These are phyloP conservation scores for Amphiduros pacificus DNA, from an alignment of 2,888 invertebrate genomes.

Conservation along the genomic window DNA sequence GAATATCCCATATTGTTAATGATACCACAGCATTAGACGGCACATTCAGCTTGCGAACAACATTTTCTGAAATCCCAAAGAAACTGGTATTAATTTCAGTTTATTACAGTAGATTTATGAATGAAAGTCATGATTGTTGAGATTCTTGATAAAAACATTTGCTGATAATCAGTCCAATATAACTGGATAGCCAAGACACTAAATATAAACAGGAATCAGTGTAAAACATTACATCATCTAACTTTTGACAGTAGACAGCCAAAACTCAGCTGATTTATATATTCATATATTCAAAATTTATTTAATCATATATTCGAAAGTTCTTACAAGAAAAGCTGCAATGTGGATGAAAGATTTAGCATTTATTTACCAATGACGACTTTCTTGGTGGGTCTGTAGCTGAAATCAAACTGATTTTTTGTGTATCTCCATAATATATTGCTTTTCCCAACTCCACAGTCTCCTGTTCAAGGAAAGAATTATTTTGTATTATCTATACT, in stretches of 20 bases:
- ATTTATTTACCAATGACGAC: slow-evolving; percentile 37
- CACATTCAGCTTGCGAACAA: slow-evolving; percentile 49
- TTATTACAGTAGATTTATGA: background rate
- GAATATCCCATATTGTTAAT: slow-evolving; percentile 51
- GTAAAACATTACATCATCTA: too few species aligned
- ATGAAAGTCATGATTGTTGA: background rate
- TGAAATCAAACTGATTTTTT: slow-evolving; percentile 46
- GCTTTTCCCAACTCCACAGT: slow-evolving; percentile 46
- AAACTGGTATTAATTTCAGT: too few species aligned
- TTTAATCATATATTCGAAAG: background rate
- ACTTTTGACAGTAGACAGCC: background rate
- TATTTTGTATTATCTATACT: too few species aligned
- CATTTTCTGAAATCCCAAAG: slow-evolving; percentile 41
- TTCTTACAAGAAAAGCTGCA: background rate
- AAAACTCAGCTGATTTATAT: background rate
- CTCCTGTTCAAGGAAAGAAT: slow-evolving; percentile 37
- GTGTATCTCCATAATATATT: slow-evolving; percentile 42
- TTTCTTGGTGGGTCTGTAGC: slow-evolving; percentile 43
- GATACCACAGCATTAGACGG: slow-evolving; percentile 46
- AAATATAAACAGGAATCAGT: too few species aligned
- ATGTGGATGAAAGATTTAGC: background rate
- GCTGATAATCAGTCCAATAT: too few species aligned
- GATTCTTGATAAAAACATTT: background rate
- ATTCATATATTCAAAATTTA: background rate
- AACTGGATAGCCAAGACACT: too few species aligned